Evolutionary conservation across 2,888 invertebrate species (phyloP).

Genomic region (Piscicola geometra): DNA sequence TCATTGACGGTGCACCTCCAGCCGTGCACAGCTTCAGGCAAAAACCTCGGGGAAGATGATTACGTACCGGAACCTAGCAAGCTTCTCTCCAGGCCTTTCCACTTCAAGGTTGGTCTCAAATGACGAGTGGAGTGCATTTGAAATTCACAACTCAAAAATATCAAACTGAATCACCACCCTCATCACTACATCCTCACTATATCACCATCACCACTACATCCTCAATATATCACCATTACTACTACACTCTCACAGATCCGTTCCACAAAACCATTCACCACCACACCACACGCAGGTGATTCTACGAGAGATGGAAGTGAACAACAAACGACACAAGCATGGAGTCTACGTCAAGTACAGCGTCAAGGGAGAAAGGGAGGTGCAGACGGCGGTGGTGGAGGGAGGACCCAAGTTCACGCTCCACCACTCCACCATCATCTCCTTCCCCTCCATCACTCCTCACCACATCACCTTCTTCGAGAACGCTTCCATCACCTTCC

Average conservation of each 20-base stretch:
- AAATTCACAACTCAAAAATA: neutral
- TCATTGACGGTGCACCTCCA: conserved; percentile 48
- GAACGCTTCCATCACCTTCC: conserved; percentile 53
- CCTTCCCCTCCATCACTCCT: conserved; percentile 48
- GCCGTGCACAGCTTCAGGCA: conserved; percentile 52
- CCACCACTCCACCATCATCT: conserved; percentile 50
- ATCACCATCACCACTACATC: neutral
- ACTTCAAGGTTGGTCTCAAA: conserved; percentile 52
- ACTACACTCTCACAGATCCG: neutral
- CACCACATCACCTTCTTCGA: conserved; percentile 56
- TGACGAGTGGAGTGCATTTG: neutral
- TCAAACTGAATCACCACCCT: neutral
- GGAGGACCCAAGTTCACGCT: conserved; percentile 52
- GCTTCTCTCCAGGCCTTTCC: conserved; percentile 51
- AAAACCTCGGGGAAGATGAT: conserved; percentile 51
- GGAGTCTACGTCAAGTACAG: conserved; percentile 52
- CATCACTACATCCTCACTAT: neutral
- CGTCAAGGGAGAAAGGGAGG: conserved; percentile 48
- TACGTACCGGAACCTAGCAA: conserved; percentile 54
- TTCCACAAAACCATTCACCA: neutral
- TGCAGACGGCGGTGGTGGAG: conserved; percentile 47
- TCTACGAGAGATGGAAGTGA: conserved; percentile 48
- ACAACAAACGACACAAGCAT: conserved; percentile 52
- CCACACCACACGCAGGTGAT: conserved; percentile 47
- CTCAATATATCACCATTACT: neutral